Base-by-base conservation (phyloP, 2,797 vertebrate species). In the Myripristis murdjan region DNA sequence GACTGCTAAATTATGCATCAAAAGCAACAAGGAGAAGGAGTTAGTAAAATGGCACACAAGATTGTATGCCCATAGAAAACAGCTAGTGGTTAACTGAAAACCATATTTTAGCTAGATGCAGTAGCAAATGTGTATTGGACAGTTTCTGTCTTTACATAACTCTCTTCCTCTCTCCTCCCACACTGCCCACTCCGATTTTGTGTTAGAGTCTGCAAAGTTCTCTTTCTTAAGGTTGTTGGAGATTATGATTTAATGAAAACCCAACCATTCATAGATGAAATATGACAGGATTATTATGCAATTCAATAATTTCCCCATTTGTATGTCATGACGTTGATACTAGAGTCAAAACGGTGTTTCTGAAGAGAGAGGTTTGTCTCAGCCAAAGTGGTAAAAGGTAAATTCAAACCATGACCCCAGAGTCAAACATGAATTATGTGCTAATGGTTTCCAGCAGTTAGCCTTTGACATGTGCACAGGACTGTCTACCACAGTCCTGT, bases 381-480 rank as follows among this genome's bases (percentile, higher is more conserved):
- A 26, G 28, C 2, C 24, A 69, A 67, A 33, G 22, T 24, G 8
- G n/a, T 35, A 15, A 83, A 63, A 66, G 46, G 14, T 12, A 4
- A 33, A 73, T 69, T 78, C 46, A 83, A 55, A 79, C 49, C 54
- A 61, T 23, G 15, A 33, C 9, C 37, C 37, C 10, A 14, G 47
- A 57, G 47, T 37, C 37, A 16, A 11, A 66, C 16, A 61, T 48
- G 11, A 56, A 74, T 56, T 61, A 43, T 55, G 59, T 63, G 39
- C 43, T 81, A 75, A 84, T 74, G 70, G 22, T 68, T 80, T 81
- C 75, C 61, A 76, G 28, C 41, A 37, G 49, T 73, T 68, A 56
- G 52, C 59, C 33, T 77, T 54, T 84, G 62, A 79, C 53, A 67
- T 53, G n/a, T n/a, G n/a, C n/a, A n/a, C n/a, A n/a, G n/a, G n/a